Conservation (phyloP, 2,888 invertebrate species). For the Drosophila fungiperda region DNA sequence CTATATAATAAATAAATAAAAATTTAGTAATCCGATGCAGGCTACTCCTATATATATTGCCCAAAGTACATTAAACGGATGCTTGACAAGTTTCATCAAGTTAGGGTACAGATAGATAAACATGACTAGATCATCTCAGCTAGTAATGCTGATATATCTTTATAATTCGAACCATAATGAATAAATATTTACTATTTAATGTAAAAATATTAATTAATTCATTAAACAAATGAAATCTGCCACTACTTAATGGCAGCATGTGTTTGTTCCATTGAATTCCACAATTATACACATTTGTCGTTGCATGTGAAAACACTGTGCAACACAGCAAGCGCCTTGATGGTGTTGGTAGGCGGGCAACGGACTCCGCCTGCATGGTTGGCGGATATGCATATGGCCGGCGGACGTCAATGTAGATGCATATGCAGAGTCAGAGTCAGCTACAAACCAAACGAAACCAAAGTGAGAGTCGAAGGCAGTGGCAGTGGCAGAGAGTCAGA, state of each 20-base stretch:
- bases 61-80: neutral
- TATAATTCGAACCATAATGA: neutral
- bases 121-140: neutral
- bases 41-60: neutral
- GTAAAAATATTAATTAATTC: neutral
- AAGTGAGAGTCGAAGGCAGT: slow-evolving; percentile 11
- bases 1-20: neutral
- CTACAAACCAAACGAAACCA: slow-evolving; percentile 19
- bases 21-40: neutral
- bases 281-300: neutral
- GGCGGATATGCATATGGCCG: slow-evolving; percentile 76
- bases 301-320: slow-evolving; percentile 37
- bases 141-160: neutral
- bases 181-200: neutral
- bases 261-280: neutral
- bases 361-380: slow-evolving; percentile 62
- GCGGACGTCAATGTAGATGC: slow-evolving; percentile 63
- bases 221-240: neutral
- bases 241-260: neutral
- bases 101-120: too few species aligned
- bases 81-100: neutral
- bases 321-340: slow-evolving; percentile 10
- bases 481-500: slow-evolving; percentile 33
- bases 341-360: slow-evolving; percentile 63
- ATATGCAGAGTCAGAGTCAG: slow-evolving; percentile 25